Evolutionary conservation across 1,140 invertebrate species (phyloP).

Genomic region (Metaphire vulgaris): DNA sequence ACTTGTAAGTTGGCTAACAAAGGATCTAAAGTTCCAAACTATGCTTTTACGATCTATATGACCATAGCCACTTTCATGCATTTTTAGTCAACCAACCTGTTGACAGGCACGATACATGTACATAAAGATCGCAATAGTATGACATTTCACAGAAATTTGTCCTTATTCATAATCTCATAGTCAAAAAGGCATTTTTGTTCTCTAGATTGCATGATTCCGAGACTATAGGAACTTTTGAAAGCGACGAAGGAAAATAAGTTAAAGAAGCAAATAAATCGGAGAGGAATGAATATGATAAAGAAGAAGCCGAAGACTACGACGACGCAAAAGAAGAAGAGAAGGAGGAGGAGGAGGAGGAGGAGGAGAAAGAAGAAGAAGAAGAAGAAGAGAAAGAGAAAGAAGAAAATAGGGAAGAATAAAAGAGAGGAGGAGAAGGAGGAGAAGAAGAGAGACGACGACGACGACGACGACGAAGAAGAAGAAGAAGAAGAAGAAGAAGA

Average conservation of each 20-base stretch:
- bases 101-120: too few species aligned
- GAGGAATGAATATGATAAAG: background rate
- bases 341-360: conserved; percentile 7
- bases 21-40: too few species aligned
- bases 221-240: background rate
- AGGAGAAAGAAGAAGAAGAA: background rate
- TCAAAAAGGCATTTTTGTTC: too few species aligned
- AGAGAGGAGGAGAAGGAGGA: conserved; percentile 1
- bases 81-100: too few species aligned
- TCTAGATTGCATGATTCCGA: background rate
- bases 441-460: too few species aligned
- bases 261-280: background rate
- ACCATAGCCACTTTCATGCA: too few species aligned
- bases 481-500: conserved; percentile 18
- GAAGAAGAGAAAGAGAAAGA: background rate
- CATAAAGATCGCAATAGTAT: too few species aligned
- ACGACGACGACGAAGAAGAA: too few species aligned
- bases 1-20: too few species aligned
- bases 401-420: background rate
- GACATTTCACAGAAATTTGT: too few species aligned
- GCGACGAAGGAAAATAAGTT: background rate
- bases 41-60: too few species aligned
- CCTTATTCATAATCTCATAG: too few species aligned
- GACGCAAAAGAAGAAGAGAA: background rate
- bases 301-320: conserved; percentile 11